Evolutionary conservation across 2,113 vertebrate genomes (phyloP), one percentile per base, ranked within the genome.

Genomic region (Leptosomus discolor): DNA sequence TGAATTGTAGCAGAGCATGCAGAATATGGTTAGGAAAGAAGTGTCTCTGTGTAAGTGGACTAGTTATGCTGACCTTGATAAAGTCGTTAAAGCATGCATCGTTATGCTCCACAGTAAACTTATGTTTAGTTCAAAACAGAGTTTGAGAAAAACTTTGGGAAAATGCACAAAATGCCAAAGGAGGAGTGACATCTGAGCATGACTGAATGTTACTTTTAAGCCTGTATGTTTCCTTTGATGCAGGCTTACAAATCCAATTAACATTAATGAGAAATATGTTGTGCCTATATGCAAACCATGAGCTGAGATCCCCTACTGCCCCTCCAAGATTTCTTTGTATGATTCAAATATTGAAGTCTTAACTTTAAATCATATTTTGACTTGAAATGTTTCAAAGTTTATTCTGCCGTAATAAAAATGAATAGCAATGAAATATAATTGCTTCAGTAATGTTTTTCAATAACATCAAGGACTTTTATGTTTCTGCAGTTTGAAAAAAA

Each of bases 341-440:
- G 67, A 77, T 91, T 91, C 73, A 77, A 88, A 69, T 88, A 81
- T 32, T 86, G 73, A 93, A 56, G 50, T 90, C 34, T 27, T 95
- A 78, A 29, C 67, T 71, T 84, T 67, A 41, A 93, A 81, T 51
- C 54, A 67, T 88, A 86, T 41, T 94, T 85, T 94, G 9, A 74
- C 41, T 92, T 79, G 34, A 57, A 92, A 78, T 89, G 7, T 95
- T 93, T 60, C 43, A 50, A 79, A 82, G 15, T 24, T 90, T 90
- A 84, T 75, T 69, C n/a, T 85, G 29, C 34, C 45, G 48, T 60
- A 90, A 93, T 88, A 92, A 90, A 94, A 96, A 94, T 74, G 15
- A 46, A 92, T 78, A 92, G 51, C 60, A 82, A n/a, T 24, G 94
- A 92, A 95, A 94, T 88, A 85, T 94, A 98, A 98, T 97, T 97